Evolutionary conservation across 2,113 vertebrate species (phyloP).

Genomic region (Equus quagga): DNA sequence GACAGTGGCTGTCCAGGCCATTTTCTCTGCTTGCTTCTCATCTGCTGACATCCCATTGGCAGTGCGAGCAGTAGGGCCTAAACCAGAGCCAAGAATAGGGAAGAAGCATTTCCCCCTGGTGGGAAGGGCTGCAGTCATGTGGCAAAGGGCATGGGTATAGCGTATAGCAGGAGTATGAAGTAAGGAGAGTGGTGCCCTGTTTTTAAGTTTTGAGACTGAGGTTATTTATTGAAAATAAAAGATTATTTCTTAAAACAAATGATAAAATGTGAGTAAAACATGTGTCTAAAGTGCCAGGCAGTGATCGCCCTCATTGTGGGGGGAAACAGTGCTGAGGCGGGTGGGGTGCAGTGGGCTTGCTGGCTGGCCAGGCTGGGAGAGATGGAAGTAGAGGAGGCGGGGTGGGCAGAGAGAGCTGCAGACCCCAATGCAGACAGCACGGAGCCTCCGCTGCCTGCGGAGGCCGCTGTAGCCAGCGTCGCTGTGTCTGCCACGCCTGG

Average conservation of each 20-base stretch:
- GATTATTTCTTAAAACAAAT: neutral
- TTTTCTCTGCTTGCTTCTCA: neutral
- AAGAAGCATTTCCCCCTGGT: neutral
- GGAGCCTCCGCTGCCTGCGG: neutral
- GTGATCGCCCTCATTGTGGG: too few relatives aligned
- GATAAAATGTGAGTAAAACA: neutral
- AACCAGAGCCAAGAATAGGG: neutral
- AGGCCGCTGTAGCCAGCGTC: neutral
- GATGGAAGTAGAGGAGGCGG: neutral
- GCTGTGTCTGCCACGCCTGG: neutral
- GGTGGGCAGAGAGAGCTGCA: neutral
- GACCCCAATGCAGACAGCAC: neutral
- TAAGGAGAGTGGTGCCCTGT: neutral
- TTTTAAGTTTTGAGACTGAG: neutral
- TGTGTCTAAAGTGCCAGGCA: neutral
- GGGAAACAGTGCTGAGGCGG: neutral
- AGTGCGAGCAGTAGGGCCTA: neutral
- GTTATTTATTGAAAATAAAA: neutral
- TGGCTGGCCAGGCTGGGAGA: neutral
- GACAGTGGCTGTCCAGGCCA: neutral
- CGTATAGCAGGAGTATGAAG: neutral
- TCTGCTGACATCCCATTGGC: neutral
- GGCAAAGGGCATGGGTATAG: neutral
- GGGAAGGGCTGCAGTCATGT: neutral
- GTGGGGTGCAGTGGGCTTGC: neutral